These are phyloP conservation scores for Andrena marginata DNA, from an alignment of 2,888 invertebrate genomes.

Conservation along the genomic window DNA sequence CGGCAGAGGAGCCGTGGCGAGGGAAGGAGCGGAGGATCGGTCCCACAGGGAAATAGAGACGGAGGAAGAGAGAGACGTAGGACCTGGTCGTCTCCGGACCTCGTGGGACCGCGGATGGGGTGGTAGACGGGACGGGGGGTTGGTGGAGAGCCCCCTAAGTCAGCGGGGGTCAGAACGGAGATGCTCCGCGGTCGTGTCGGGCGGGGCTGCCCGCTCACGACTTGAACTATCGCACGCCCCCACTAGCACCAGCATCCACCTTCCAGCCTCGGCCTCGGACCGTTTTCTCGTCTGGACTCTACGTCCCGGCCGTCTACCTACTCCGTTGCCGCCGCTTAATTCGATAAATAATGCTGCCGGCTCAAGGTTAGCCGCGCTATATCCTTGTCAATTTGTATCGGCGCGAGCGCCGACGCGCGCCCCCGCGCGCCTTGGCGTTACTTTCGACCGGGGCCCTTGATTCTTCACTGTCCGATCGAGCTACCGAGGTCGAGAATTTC, in stretches of 20 bases:
- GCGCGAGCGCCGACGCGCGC: not conserved
- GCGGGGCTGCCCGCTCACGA: constrained; percentile 86
- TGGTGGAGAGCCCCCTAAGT: constrained; percentile 76
- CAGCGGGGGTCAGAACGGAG: constrained; percentile 85
- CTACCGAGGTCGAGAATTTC: constrained; percentile 13
- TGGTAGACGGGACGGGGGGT: constrained; percentile 65
- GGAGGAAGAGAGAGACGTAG: constrained; percentile 60
- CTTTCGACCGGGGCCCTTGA: not conserved
- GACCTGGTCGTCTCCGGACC: constrained; percentile 54
- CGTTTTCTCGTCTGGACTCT: constrained; percentile 77
- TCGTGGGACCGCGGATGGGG: constrained; percentile 73
- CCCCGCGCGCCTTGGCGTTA: constrained; percentile 9
- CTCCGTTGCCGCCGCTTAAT: constrained; percentile 73
- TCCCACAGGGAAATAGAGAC: constrained; percentile 47
- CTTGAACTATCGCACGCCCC: constrained; percentile 88
- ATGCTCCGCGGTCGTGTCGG: constrained; percentile 85
- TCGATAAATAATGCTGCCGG: constrained; percentile 76
- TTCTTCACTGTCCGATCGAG: not conserved
- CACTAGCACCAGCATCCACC: constrained; percentile 84
- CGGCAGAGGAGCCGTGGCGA: constrained; percentile 33
- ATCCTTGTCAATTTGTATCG: constrained; percentile 66
- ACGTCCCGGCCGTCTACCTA: constrained; percentile 71
- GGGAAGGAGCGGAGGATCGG: constrained; percentile 45
- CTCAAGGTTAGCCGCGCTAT: constrained; percentile 71
- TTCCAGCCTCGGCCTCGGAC: constrained; percentile 76